phyloP scores from a whole-genome alignment of 1,140 invertebrate species.

The Lethrus apterus region DNA sequence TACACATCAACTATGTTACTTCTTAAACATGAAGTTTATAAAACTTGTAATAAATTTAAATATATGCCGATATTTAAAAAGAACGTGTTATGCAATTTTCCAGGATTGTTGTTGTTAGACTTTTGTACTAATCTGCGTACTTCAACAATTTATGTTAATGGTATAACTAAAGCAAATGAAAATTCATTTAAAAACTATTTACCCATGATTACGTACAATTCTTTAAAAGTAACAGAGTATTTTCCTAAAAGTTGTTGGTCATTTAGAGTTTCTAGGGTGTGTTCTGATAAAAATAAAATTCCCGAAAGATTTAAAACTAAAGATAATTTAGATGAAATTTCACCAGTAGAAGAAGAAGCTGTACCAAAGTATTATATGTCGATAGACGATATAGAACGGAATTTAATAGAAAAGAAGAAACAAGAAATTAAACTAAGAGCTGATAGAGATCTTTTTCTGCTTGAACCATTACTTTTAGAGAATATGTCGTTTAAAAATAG shows the following conservation, averaged over 20 bases:
- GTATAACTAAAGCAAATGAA: slow-evolving; percentile 14
- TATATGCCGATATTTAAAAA: slow-evolving; percentile 13
- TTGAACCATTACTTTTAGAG: slow-evolving; percentile 45
- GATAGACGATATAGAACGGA: slow-evolving; percentile 21
- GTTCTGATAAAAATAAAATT: slow-evolving; percentile 14
- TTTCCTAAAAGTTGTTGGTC: slow-evolving; percentile 10
- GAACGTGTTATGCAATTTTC: slow-evolving; percentile 1
- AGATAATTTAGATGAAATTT: slow-evolving; percentile 34
- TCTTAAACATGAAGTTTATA: slow-evolving; percentile 15
- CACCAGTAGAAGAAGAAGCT: slow-evolving; percentile 29
- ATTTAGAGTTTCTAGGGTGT: slow-evolving; percentile 13
- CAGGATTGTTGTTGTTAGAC: neutral
- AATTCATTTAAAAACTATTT: slow-evolving; percentile 1
- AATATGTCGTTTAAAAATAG: slow-evolving; percentile 23
- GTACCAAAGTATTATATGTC: slow-evolving; percentile 22
- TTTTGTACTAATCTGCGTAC: neutral
- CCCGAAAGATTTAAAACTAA: slow-evolving; percentile 3
- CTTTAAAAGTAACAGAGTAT: slow-evolving; percentile 7
- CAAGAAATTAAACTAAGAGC: slow-evolving; percentile 19
- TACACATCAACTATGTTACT: slow-evolving; percentile 15
- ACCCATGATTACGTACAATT: slow-evolving; percentile 11
- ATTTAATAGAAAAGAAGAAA: slow-evolving; percentile 24
- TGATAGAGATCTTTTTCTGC: slow-evolving; percentile 39
- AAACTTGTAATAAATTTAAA: slow-evolving; percentile 13
- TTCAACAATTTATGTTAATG: slow-evolving; percentile 8